Percentiles rank a stretch among this genome's conserved stretches.
phyloP scores from a whole-genome alignment of 2,113 vertebrate genomes.

The Cyanistes caeruleus region DNA sequence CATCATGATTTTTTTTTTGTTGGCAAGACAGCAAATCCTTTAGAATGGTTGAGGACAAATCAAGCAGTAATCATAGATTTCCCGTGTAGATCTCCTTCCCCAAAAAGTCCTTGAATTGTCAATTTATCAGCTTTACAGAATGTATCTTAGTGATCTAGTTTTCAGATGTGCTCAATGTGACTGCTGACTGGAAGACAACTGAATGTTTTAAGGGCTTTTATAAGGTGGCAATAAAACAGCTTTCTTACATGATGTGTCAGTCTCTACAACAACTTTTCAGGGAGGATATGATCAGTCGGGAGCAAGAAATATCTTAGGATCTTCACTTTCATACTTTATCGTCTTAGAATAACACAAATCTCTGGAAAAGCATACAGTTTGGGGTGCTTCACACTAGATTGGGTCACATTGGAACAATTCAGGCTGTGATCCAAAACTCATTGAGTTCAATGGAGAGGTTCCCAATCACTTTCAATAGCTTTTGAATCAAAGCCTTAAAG shows the following conservation, averaged over 20 bases:
- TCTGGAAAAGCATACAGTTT: not conserved
- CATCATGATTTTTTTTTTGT: not conserved
- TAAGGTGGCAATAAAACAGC: not conserved
- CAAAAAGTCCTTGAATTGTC: not conserved
- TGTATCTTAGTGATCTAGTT: not conserved
- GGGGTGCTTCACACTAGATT: not conserved
- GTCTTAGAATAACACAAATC: not conserved
- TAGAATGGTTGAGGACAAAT: accelerated
- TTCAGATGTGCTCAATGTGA: not conserved
- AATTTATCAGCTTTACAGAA: not conserved
- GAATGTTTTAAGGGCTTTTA: not conserved
- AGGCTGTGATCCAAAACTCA: not conserved
- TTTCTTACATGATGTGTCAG: not conserved
- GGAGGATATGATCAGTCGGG: not conserved
- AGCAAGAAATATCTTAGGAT: not conserved
- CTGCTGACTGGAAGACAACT: not conserved
- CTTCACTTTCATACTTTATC: not conserved
- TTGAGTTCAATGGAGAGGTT: not conserved
- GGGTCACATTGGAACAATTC: not conserved
- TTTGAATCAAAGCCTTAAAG: not conserved
- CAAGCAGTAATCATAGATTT: not conserved
- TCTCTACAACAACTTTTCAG: not conserved
- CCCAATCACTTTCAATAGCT: not conserved
- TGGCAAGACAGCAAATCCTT: not conserved
- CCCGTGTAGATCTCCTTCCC: not conserved